Conservation (phyloP, 2,888 invertebrate genomes). For the Meghimatium bilineatum region DNA sequence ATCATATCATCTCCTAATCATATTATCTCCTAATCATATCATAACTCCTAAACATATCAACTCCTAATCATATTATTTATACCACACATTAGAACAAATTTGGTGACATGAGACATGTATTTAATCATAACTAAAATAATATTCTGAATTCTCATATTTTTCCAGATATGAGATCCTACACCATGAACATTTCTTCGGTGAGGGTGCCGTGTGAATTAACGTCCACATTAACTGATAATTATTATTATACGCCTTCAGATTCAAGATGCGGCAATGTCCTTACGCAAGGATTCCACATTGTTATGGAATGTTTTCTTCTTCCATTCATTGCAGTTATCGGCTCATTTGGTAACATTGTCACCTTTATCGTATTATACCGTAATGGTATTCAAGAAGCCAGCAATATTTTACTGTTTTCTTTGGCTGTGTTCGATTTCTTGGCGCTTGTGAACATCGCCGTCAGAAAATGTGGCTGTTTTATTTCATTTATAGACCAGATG, state of each 20-base stretch:
- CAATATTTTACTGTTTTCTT: conserved; percentile 25
- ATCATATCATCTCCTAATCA: no score
- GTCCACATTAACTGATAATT: not conserved
- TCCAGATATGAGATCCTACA: not conserved
- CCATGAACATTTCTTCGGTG: not conserved
- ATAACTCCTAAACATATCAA: no score
- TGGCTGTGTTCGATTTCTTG: conserved; percentile 7
- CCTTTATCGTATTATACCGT: conserved; percentile 1
- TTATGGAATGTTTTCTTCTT: not conserved
- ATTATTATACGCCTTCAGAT: not conserved
- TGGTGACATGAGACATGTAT: no score
- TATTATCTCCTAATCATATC: no score
- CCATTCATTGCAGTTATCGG: conserved; percentile 11
- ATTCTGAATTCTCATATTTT: not conserved
- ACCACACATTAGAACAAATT: no score
- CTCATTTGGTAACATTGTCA: conserved; percentile 5
- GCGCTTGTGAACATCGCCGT: not conserved
- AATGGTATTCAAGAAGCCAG: not conserved
- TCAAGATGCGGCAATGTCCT: not conserved
- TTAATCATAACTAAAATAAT: no score
- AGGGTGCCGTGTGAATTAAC: no score
- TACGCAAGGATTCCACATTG: not conserved
- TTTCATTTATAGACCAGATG: not conserved
- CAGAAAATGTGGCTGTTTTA: not conserved
- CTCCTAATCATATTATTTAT: no score